Conservation (phyloP, 2,113 vertebrate species). For the Chionomys nivalis region DNA sequence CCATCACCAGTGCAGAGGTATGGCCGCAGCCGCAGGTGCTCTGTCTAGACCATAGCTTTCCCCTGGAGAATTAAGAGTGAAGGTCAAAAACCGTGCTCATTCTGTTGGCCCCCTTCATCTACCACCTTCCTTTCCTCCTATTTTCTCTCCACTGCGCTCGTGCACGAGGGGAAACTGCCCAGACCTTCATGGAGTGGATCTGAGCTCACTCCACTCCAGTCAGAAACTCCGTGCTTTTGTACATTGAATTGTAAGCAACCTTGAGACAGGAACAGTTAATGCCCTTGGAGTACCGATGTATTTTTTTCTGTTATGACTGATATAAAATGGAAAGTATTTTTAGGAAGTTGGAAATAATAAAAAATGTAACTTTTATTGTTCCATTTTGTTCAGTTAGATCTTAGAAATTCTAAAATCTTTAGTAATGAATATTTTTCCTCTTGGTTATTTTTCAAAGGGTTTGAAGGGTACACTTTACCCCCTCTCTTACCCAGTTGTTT, state of each 20-base stretch:
- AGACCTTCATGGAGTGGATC: not conserved
- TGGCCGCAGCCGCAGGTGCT: not conserved
- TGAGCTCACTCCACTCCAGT: not conserved
- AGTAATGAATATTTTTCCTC: slow-evolving; percentile 30
- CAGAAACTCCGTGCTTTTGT: not conserved
- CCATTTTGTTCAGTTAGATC: not conserved
- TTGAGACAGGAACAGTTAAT: slow-evolving; percentile 20
- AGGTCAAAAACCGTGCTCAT: not conserved
- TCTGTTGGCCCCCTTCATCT: not conserved
- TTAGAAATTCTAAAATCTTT: slow-evolving; percentile 9
- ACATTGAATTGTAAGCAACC: not conserved
- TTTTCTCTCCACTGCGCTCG: not conserved
- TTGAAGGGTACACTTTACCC: not conserved
- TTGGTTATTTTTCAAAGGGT: not conserved
- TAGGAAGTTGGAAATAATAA: slow-evolving; percentile 18
- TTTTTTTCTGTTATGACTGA: slow-evolving; percentile 12
- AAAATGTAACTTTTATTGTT: not conserved
- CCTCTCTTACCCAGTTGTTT: not conserved
- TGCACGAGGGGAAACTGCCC: no score
- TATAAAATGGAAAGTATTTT: slow-evolving; percentile 16
- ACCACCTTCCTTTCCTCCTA: fast-evolving
- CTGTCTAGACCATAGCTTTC: not conserved
- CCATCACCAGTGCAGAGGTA: slow-evolving; percentile 93
- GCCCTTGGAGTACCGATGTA: not conserved
- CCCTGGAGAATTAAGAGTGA: not conserved